Evolutionary conservation across 2,888 invertebrate species (phyloP), one percentile per base, ranked within the genome.

Genomic region (Azorinus chamasolen): DNA sequence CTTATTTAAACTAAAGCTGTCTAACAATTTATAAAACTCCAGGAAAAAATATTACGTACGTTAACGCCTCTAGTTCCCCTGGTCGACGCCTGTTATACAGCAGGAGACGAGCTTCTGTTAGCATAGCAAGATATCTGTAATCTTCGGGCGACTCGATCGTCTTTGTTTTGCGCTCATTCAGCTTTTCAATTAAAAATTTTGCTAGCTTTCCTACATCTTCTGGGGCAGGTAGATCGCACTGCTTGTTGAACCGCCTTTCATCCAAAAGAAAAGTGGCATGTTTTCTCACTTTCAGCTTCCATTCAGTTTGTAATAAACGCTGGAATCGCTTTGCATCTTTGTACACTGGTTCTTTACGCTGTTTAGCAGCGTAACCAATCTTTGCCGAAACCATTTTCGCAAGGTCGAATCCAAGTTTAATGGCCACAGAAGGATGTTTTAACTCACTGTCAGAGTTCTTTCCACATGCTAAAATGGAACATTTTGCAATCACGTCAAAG

Each of bases 181-280:
- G 57, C 16, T 32, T 65, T n/a, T 25, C 45, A 55, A 64, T 58
- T 3, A 69, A 61, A 43, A 32, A 61, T n/a, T 61, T 3, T 27
- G 70, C 70, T 55, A 70, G 41, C n/a, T 27, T 53, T 16, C 55
- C 70, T 24, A 70, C 43, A 32, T 70, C 70, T 48, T 70, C 46
- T 16, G 70, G 62, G 20, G 41, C 41, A 1, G 70, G 70, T 18
- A 55, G 16, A 43, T 32, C 54, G 39, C 6, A 39, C 6, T 16
- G n/a, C 18, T 70, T 63, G 41, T 70, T 62, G 58, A 68, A 70
- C 27, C 43, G 45, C 20, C 55, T 27, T 27, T 70, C 62, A 22
- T 62, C 20, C 14, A 70, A 48, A 5, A 70, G 45, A 8, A 48
- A 12, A 16, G 5, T 55, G 24, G 54, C 55, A 16, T 41, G 37